Evolutionary conservation across 2,888 invertebrate genomes (phyloP).

Genomic region (Oasisia sp.): DNA sequence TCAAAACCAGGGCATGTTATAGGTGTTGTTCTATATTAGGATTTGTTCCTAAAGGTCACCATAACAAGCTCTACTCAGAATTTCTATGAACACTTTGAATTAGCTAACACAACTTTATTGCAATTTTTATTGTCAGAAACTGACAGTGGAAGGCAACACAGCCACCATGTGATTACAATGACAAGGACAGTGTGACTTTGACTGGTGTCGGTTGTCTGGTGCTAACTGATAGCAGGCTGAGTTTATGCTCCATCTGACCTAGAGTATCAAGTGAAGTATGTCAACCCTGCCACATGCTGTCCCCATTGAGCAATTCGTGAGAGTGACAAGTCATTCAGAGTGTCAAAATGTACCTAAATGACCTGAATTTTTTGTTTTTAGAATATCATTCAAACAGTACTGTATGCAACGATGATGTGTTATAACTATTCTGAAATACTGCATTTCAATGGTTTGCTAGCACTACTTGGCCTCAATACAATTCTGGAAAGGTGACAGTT

Average conservation of each 20-base stretch:
- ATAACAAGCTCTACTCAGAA: too few species aligned
- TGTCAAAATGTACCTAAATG: not conserved
- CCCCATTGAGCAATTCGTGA: not conserved
- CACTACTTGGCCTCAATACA: not conserved
- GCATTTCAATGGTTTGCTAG: too few species aligned
- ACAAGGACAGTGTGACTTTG: not conserved
- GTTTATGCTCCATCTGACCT: not conserved
- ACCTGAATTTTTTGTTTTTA: not conserved
- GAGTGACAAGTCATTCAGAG: not conserved
- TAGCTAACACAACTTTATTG: not conserved
- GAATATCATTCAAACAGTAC: too few species aligned
- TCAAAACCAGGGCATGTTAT: too few species aligned
- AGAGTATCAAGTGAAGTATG: not conserved
- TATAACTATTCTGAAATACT: too few species aligned
- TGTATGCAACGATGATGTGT: too few species aligned
- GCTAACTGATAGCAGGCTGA: not conserved
- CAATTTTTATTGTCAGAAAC: not conserved
- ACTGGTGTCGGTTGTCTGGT: not conserved
- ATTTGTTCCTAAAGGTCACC: too few species aligned
- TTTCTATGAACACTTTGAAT: not conserved
- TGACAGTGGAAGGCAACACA: not conserved
- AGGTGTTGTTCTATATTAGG: too few species aligned
- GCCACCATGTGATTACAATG: not conserved
- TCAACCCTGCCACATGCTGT: not conserved
- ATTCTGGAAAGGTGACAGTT: not conserved